A percentile compares a stretch with the other conserved stretches of the same genome.
These are phyloP conservation scores for Mesoclemmys tuberculata DNA, from an alignment of 2,113 vertebrate species.

Conservation along the genomic window DNA sequence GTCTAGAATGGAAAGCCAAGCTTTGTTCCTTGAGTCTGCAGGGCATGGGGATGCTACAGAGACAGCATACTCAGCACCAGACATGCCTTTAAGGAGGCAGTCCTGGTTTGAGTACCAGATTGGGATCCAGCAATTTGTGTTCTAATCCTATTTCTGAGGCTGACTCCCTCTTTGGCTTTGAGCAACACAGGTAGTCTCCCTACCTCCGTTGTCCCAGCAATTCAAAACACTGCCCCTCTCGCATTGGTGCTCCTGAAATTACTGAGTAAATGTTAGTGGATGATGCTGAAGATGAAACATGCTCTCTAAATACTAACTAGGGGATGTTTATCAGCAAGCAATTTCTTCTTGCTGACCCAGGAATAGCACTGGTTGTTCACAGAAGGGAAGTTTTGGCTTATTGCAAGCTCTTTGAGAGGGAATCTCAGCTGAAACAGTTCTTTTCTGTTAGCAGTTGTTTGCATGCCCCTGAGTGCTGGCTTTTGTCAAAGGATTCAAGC, in stretches of 20 bases:
- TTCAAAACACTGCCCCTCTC: not conserved
- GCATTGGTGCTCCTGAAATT: rapidly evolving
- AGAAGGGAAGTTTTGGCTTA: not conserved
- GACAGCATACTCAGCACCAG: not conserved
- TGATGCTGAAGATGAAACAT: not conserved
- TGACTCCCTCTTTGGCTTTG: not conserved
- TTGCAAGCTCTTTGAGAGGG: not conserved
- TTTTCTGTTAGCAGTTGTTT: not conserved
- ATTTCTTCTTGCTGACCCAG: not conserved
- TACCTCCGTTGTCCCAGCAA: not conserved
- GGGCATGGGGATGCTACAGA: not conserved
- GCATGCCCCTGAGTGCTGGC: not conserved
- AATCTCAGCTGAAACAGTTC: not conserved
- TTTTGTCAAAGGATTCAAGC: not conserved
- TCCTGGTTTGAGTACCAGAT: not conserved
- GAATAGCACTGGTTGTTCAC: not conserved
- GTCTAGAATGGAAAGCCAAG: not conserved
- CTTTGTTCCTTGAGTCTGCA: not conserved
- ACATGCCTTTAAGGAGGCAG: not conserved
- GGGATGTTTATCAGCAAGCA: not conserved
- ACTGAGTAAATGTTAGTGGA: not conserved
- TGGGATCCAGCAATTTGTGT: not conserved
- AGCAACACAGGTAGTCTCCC: not conserved
- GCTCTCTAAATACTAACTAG: not conserved
- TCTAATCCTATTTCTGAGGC: not conserved